Evolutionary conservation across 2,888 invertebrate species (phyloP).

Genomic region (Nymphalis c-album): DNA sequence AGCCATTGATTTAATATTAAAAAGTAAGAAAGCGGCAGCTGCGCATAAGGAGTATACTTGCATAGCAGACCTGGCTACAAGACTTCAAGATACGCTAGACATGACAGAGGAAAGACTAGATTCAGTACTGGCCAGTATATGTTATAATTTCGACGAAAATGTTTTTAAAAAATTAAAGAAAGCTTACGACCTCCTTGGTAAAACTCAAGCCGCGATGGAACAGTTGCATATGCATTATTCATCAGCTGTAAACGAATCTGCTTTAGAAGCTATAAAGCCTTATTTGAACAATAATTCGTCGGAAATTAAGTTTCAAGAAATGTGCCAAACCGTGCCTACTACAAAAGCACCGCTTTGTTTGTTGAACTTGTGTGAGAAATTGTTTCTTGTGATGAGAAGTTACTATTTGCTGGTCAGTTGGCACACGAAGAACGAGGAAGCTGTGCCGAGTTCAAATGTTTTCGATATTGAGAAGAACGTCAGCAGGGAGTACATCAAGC

Average conservation of each 20-base stretch:
- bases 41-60: constrained; percentile 94
- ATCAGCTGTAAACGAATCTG: constrained; percentile 92
- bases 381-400: constrained; percentile 90
- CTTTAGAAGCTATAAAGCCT: constrained; percentile 82
- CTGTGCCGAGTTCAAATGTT: constrained; percentile 52
- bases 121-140: constrained; percentile 89
- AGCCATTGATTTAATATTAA: constrained; percentile 93
- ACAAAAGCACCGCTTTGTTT: constrained; percentile 84
- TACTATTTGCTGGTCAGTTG: constrained; percentile 89
- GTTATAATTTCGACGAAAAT: constrained; percentile 87
- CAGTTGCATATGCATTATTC: constrained; percentile 97
- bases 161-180: constrained; percentile 91
- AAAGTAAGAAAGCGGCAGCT: constrained; percentile 92
- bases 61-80: constrained; percentile 91
- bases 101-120: constrained; percentile 96
- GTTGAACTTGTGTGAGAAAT: constrained; percentile 91
- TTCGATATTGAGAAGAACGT: constrained; percentile 84
- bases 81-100: constrained; percentile 94
- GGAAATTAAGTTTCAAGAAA: constrained; percentile 86
- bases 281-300: constrained; percentile 60
- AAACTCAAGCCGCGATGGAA: constrained; percentile 95
- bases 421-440: constrained; percentile 83
- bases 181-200: constrained; percentile 94
- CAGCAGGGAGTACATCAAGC: constrained; percentile 89
- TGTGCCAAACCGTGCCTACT: constrained; percentile 84